A percentile compares a stretch with the other conserved stretches of the same genome.
Conservation (phyloP, 2,113 vertebrate species). For the Edolisoma coerulescens region DNA sequence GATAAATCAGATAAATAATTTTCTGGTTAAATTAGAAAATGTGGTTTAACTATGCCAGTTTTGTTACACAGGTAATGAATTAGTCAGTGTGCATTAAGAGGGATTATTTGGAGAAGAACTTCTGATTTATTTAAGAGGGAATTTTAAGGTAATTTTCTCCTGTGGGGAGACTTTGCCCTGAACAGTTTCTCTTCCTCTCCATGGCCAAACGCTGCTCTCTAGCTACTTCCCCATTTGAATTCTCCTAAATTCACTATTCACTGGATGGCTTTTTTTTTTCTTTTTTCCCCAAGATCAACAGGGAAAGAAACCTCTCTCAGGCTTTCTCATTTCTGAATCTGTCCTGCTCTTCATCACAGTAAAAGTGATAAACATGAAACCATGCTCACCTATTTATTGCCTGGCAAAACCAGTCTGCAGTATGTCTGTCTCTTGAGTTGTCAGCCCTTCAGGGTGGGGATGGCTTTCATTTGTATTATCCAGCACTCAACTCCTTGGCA, state of each 20-base stretch:
- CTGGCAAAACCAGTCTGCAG: not conserved
- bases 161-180: not conserved
- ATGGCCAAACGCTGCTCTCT: not conserved
- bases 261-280: not conserved
- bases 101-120: not conserved
- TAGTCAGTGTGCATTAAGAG: not conserved
- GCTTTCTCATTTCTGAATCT: not conserved
- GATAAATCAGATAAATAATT: not conserved
- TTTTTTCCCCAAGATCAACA: not conserved
- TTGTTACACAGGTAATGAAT: not conserved
- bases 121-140: not conserved
- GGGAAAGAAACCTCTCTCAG: not conserved
- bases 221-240: not conserved
- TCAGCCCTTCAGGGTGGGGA: not conserved
- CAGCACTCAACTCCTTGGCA: not conserved
- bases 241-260: not conserved
- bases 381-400: not conserved
- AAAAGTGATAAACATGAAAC: not conserved
- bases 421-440: not conserved
- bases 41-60: not conserved
- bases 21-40: not conserved
- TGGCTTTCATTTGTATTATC: not conserved
- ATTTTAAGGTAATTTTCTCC: conserved; percentile 1
- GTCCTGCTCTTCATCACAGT: not conserved
- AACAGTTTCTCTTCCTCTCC: not conserved